phyloP scores from a whole-genome alignment of 1,140 invertebrate genomes.

The Caerostris darwini region DNA sequence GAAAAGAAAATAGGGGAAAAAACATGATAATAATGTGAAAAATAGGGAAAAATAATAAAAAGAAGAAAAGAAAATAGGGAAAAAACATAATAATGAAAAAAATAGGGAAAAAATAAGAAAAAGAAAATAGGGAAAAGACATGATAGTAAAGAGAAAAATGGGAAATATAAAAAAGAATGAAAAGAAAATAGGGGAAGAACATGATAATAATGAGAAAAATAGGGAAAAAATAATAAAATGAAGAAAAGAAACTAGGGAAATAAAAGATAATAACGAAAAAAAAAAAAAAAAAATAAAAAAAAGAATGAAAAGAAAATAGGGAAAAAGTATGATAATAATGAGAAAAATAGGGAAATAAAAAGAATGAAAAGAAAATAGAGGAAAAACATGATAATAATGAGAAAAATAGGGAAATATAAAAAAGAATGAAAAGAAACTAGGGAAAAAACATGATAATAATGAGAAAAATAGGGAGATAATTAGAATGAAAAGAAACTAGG shows the following conservation, averaged over 20 bases:
- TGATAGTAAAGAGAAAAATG: not conserved
- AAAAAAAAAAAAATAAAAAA: not conserved
- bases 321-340: not conserved
- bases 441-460: not conserved
- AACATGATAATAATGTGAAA: not conserved
- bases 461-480: not conserved
- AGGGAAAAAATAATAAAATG: not conserved
- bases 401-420: not conserved
- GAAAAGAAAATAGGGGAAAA: not conserved
- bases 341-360: not conserved
- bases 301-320: not conserved
- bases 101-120: not conserved
- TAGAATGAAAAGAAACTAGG: not conserved
- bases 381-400: not conserved
- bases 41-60: not conserved
- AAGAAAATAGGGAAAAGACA: not conserved
- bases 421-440: not conserved
- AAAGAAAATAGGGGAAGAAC: not conserved
- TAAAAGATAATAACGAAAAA: not conserved
- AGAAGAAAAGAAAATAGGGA: not conserved
- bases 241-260: not conserved
- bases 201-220: not conserved
- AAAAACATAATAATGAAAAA: not conserved
- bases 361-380: not conserved
- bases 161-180: not conserved